Evolutionary conservation across 2,797 vertebrate species (phyloP).

Genomic region (Macropodus opercularis): DNA sequence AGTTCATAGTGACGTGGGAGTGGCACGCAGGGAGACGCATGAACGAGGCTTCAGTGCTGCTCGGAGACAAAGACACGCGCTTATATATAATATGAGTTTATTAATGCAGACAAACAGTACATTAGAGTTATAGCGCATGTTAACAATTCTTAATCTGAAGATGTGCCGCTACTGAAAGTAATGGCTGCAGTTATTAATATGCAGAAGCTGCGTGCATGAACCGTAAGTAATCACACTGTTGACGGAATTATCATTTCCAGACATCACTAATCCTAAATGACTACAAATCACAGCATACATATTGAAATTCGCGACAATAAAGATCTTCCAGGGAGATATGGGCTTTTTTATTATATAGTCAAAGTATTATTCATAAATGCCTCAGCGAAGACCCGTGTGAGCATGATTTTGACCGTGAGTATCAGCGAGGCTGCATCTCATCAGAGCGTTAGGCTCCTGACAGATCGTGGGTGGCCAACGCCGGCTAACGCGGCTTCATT

Average conservation of each 20-base stretch:
- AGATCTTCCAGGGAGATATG: no score
- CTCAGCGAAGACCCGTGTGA: slow-evolving; percentile 45
- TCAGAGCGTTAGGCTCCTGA: slow-evolving; percentile 35
- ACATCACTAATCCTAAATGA: slow-evolving; percentile 22
- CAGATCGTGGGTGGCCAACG: slow-evolving; percentile 34
- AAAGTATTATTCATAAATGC: slow-evolving; percentile 45
- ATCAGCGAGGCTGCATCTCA: slow-evolving; percentile 37
- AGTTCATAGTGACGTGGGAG: slow-evolving; percentile 81
- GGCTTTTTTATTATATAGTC: slow-evolving; percentile 43
- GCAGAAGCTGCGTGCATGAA: neutral
- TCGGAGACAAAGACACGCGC: slow-evolving; percentile 48
- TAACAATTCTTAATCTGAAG: slow-evolving; percentile 9
- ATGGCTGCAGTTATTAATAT: slow-evolving; percentile 21
- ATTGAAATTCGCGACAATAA: slow-evolving; percentile 5
- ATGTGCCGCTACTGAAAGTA: slow-evolving; percentile 20
- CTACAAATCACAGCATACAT: slow-evolving; percentile 32
- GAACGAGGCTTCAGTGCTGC: slow-evolving; percentile 72
- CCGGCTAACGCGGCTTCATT: slow-evolving; percentile 52
- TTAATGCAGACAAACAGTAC: no score
- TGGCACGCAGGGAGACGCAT: slow-evolving; percentile 81
- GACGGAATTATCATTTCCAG: slow-evolving; percentile 23
- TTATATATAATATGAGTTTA: no score
- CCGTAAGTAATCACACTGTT: slow-evolving; percentile 15
- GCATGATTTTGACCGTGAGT: slow-evolving; percentile 54
- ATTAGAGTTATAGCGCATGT: no score